Evolutionary conservation across 2,113 vertebrate genomes (phyloP).

Genomic region (Platysteira castanea): DNA sequence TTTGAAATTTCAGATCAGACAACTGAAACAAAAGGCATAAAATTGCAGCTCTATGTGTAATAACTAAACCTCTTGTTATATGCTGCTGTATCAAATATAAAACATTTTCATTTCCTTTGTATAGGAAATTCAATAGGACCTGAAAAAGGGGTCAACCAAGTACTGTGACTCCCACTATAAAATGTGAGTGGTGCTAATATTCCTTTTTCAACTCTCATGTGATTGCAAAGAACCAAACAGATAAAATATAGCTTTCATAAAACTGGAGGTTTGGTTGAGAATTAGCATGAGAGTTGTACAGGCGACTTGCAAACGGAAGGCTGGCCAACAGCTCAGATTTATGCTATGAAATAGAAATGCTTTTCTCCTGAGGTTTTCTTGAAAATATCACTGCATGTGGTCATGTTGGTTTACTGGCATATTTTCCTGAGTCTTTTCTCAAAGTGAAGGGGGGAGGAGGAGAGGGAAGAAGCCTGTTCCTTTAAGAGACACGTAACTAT

Average conservation of each 20-base stretch:
- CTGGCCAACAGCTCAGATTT: slow-evolving; percentile 75
- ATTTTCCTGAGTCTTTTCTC: slow-evolving; percentile 56
- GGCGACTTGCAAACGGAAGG: slow-evolving; percentile 63
- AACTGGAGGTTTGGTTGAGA: slow-evolving; percentile 72
- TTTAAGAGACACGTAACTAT: slow-evolving; percentile 56
- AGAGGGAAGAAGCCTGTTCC: slow-evolving; percentile 10
- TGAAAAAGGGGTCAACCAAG: slow-evolving; percentile 73
- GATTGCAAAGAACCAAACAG: slow-evolving; percentile 73
- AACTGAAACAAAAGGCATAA: slow-evolving; percentile 70
- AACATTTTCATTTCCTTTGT: slow-evolving; percentile 79
- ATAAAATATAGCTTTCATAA: slow-evolving; percentile 83
- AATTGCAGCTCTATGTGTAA: slow-evolving; percentile 58
- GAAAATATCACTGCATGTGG: slow-evolving; percentile 68
- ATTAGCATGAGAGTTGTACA: slow-evolving; percentile 74
- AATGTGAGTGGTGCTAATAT: slow-evolving; percentile 75
- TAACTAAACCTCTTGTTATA: slow-evolving; percentile 72
- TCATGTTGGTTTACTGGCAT: slow-evolving; percentile 67
- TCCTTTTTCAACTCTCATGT: slow-evolving; percentile 68
- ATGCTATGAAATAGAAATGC: slow-evolving; percentile 74
- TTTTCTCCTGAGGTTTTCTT: slow-evolving; percentile 74
- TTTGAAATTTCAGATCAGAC: slow-evolving; percentile 57
- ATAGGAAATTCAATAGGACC: slow-evolving; percentile 75
- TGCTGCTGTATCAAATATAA: slow-evolving; percentile 75
- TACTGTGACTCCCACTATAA: slow-evolving; percentile 71
- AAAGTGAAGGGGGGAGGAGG: background rate